A percentile compares a stretch with the other conserved stretches of the same genome.
phyloP scores from a whole-genome alignment of 2,888 invertebrate species.

The Oscheius sp. region DNA sequence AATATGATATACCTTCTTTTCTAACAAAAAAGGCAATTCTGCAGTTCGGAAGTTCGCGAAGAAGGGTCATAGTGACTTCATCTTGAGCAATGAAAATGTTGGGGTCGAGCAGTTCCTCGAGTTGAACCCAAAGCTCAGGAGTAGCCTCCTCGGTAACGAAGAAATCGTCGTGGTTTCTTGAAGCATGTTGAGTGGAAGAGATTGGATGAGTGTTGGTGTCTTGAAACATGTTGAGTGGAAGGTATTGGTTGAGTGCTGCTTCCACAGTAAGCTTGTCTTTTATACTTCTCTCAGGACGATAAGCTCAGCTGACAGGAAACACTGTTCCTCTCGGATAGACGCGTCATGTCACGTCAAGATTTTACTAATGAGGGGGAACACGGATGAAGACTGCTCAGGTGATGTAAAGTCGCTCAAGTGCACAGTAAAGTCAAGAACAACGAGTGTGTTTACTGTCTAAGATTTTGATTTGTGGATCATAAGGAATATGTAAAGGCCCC shows the following conservation, averaged over 20 bases:
- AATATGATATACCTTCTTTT: constrained; percentile 2
- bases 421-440: no score
- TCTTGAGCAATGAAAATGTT: constrained; percentile 15
- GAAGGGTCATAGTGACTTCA: constrained; percentile 1
- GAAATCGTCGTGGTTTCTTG: constrained; percentile 10
- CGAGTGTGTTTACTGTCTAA: no score
- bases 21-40: constrained; percentile 13
- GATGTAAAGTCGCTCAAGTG: no score
- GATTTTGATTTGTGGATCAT: no score
- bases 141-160: constrained; percentile 17
- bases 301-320: neutral
- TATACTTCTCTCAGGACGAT: neutral
- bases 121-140: constrained; percentile 14
- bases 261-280: neutral
- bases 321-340: neutral
- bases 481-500: no score
- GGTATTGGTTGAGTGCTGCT: neutral
- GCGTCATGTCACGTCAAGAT: no score
- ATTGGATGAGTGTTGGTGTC: no score
- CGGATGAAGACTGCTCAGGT: neutral
- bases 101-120: constrained; percentile 5
- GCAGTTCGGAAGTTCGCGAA: constrained; percentile 10
- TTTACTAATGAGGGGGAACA: no score
- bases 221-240: no score
- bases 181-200: neutral